Evolutionary conservation across 2,797 vertebrate species (phyloP).

Genomic region (Peromyscus aztecus): DNA sequence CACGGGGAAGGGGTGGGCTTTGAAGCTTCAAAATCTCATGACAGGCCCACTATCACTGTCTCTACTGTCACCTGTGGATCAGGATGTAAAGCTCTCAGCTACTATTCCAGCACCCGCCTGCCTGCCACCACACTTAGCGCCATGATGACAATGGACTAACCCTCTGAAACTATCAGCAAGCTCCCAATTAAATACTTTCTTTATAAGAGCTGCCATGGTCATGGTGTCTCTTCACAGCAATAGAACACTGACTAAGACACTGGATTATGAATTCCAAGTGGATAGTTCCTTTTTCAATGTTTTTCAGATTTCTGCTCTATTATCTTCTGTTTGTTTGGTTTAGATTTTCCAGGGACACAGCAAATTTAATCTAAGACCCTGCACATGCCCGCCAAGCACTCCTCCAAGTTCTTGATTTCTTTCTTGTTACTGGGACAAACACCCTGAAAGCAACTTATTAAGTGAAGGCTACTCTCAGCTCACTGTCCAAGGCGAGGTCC

Average conservation of each 20-base stretch:
- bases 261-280: constrained; percentile 1
- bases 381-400: background rate
- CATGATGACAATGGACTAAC: background rate
- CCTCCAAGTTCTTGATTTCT: background rate
- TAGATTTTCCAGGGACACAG: background rate
- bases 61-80: background rate
- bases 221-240: background rate
- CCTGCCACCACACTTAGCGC: background rate
- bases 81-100: background rate
- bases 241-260: background rate
- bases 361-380: background rate
- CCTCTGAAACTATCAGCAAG: background rate
- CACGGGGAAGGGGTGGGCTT: no score
- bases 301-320: background rate
- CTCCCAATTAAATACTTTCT: background rate
- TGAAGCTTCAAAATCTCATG: background rate
- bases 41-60: no score
- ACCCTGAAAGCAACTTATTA: background rate
- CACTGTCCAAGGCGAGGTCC: no score
- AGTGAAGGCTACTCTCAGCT: background rate
- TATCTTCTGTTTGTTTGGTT: background rate
- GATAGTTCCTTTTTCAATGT: background rate
- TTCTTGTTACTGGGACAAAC: background rate
- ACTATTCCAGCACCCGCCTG: background rate
- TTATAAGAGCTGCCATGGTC: background rate